A percentile compares a stretch with the other conserved stretches of the same genome.
Evolutionary conservation across 2,113 vertebrate species (phyloP).

Genomic region (Petromus typicus): DNA sequence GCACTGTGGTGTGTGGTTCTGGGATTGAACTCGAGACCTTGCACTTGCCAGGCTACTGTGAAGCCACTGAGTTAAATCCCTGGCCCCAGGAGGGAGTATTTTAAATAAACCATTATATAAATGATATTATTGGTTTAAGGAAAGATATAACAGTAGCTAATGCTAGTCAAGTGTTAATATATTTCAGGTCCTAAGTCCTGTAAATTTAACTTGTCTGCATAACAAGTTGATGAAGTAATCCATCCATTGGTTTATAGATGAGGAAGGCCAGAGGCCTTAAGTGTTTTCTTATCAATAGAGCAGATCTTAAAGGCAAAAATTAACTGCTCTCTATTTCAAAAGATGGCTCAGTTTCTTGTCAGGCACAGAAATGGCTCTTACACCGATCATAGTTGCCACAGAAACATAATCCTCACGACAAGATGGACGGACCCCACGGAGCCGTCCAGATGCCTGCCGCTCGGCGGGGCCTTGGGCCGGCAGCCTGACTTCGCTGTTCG

Average conservation of each 20-base stretch:
- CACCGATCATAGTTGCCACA: neutral
- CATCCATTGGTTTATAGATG: neutral
- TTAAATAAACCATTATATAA: conserved; percentile 29
- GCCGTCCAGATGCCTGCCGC: neutral
- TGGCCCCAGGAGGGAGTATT: conserved; percentile 20
- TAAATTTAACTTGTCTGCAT: neutral
- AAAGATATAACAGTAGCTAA: neutral
- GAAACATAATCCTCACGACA: neutral
- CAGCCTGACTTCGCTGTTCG: neutral
- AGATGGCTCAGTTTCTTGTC: neutral
- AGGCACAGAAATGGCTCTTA: neutral
- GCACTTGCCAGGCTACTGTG: too few relatives aligned
- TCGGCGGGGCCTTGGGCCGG: neutral
- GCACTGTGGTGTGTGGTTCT: too few relatives aligned
- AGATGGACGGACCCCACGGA: neutral
- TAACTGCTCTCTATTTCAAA: conserved; percentile 23
- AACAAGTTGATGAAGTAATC: neutral
- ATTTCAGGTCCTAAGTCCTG: neutral
- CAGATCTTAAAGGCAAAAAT: neutral
- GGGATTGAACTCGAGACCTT: too few relatives aligned
- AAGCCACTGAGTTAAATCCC: too few relatives aligned
- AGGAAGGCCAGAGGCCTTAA: neutral
- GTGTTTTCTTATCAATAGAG: neutral
- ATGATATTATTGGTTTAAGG: conserved; percentile 1
- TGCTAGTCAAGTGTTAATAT: conserved; percentile 18